Conservation (phyloP, 2,113 vertebrate species). For the Equus quagga region DNA sequence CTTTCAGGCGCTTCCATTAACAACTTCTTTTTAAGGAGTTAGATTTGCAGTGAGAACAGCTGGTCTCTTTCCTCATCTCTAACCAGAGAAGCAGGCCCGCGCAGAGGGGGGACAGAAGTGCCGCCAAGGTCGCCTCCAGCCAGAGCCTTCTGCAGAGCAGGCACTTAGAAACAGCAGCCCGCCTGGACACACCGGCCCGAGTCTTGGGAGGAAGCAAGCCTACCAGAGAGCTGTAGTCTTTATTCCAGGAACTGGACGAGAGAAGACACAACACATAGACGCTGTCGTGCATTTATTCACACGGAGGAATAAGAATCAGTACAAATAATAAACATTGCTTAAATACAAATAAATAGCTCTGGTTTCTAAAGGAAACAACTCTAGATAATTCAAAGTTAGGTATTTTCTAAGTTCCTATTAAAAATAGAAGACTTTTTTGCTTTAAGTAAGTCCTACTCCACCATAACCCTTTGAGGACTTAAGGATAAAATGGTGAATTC, state of each 20-base stretch:
- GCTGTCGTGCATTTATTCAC: slow-evolving; percentile 84
- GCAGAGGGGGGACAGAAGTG: background rate
- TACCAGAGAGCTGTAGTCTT: background rate
- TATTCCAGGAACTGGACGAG: background rate
- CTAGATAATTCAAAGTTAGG: slow-evolving; percentile 28
- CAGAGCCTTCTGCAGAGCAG: background rate
- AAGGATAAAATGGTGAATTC: slow-evolving; percentile 71
- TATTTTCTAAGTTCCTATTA: slow-evolving; percentile 74
- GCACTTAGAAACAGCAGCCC: background rate
- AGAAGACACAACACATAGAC: slow-evolving; percentile 76
- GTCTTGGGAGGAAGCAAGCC: background rate
- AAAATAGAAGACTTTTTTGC: slow-evolving; percentile 77
- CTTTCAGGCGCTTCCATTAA: background rate
- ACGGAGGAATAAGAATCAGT: slow-evolving; percentile 69
- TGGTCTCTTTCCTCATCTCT: background rate
- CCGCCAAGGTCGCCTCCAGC: background rate
- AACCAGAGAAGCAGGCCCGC: background rate
- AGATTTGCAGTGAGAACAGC: background rate
- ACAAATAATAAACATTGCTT: slow-evolving; percentile 80
- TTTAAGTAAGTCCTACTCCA: slow-evolving; percentile 67
- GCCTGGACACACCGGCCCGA: background rate
- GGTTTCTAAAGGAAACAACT: slow-evolving; percentile 77
- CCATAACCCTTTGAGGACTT: slow-evolving; percentile 59
- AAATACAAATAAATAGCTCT: slow-evolving; percentile 86
- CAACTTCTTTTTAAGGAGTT: background rate